Percentiles rank a stretch among this genome's conserved stretches.
Conservation (phyloP, 1,140 invertebrate genomes). For the Lordiphosa clarofinis region DNA sequence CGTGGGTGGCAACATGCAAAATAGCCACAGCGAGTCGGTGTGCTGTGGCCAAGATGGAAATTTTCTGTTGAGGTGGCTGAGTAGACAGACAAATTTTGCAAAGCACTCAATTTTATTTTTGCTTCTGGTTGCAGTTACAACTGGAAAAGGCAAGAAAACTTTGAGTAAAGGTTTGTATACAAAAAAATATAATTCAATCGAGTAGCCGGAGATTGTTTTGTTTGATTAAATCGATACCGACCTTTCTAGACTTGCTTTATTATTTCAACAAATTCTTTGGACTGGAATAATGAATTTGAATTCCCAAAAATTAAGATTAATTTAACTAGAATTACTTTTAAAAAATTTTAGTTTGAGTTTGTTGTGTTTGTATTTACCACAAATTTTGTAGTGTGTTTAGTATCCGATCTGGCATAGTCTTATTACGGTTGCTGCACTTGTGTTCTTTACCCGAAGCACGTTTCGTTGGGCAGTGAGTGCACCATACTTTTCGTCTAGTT, state of each 20-base stretch:
- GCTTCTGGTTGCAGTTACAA: background rate
- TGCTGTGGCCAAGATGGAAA: constrained; percentile 7
- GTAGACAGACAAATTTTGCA: constrained; percentile 20
- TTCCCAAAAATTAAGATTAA: too few relatives aligned
- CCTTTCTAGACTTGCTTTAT: too few relatives aligned
- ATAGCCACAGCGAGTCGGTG: constrained; percentile 1
- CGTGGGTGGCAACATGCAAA: constrained; percentile 34
- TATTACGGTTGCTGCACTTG: constrained; percentile 2
- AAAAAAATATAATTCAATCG: too few relatives aligned
- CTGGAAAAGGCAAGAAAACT: background rate
- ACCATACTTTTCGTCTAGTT: constrained; percentile 3
- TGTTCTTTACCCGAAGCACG: constrained; percentile 23
- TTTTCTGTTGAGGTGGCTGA: constrained; percentile 4
- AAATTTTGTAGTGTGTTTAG: background rate
- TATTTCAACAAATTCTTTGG: too few relatives aligned
- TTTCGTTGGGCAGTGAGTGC: constrained; percentile 11
- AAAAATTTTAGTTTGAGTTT: too few relatives aligned
- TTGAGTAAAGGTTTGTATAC: background rate
- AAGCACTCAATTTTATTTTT: constrained; percentile 20
- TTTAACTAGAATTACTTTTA: too few relatives aligned
- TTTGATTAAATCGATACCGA: too few relatives aligned
- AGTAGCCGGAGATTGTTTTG: too few relatives aligned
- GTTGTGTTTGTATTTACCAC: too few relatives aligned
- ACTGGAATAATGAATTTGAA: too few relatives aligned
- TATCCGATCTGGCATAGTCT: background rate